Conservation (phyloP, 2,797 vertebrate species). For the Gallinago nigripennis region DNA sequence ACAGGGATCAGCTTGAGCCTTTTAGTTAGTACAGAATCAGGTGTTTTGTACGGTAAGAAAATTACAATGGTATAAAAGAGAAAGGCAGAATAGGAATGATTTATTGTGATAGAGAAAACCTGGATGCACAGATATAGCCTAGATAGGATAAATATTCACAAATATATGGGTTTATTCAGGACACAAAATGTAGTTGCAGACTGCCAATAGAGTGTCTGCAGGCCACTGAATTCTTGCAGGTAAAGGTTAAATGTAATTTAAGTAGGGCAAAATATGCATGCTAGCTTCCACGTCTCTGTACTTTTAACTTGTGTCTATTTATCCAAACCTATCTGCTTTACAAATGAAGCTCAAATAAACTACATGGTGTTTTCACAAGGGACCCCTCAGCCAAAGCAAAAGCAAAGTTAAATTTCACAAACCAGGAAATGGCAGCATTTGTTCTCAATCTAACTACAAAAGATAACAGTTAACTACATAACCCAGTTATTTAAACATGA, state of each 20-base stretch:
- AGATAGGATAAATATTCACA: neutral
- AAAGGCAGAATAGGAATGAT: neutral
- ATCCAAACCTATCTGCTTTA: neutral
- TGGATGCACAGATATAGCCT: neutral
- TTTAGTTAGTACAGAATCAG: neutral
- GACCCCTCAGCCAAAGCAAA: neutral
- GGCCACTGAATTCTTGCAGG: neutral
- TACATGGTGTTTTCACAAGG: neutral
- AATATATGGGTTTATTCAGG: neutral
- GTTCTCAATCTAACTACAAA: neutral
- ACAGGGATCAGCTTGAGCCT: neutral
- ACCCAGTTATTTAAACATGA: neutral
- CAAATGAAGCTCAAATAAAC: neutral
- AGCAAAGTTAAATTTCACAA: slow-evolving; percentile 36
- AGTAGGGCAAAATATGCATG: neutral
- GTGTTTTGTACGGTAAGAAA: neutral
- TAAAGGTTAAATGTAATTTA: neutral
- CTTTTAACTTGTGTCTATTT: neutral
- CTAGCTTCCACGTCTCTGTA: neutral
- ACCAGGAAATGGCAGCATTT: neutral
- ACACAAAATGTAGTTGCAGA: neutral
- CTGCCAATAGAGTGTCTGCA: neutral
- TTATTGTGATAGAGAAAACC: neutral
- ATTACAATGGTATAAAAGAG: neutral
- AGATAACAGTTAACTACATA: neutral